Base-by-base conservation (phyloP, 2,113 vertebrate genomes). In the Suricata suricatta region DNA sequence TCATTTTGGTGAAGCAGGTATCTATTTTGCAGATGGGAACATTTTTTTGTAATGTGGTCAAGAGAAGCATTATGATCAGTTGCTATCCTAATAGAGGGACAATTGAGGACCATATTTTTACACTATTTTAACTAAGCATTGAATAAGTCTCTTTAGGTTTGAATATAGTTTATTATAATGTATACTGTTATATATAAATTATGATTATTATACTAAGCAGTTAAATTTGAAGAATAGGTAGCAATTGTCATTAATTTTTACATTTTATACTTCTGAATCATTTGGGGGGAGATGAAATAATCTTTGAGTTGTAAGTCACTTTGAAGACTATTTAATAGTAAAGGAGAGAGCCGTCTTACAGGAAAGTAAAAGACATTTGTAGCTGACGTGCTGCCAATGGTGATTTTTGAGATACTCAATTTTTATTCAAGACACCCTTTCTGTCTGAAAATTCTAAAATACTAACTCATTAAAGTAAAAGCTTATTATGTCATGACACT, bases 231-330 rank as follows among this genome's bases (percentile, higher is more conserved):
- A 47, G 14, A 68, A 4, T 52, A 74, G n/a, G 3, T 63, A 63
- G 38, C 13, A 74, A 33, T 80, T 82, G 31, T 85, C 29, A 57
- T 52, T 71, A 44, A 11, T 44, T 90, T 89, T 90, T 76, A 68
- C 29, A 47, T 83, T 87, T 94, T 87, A n/a, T 85, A 66, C 88
- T 84, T 79, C 31, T 92, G 6, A 76, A 41, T 81, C 38, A 54
- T 27, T 85, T 96, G 68, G 76, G 21, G 83, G 21, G 27, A 76
- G 2, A 71, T 38, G 14, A 92, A 87, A 90, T 89, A 27, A 11
- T 38, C 83, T 90, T 89, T 92, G 14, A 94, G 82, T 85, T 54
- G 64, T 74, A 81, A 93, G 41, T 90, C 31, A 71, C 63, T 92
- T 69, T 90, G 33, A 72, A 95, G 76, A n/a, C 13, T 10, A 87